Evolutionary conservation across 1,140 invertebrate genomes (phyloP).

Genomic region (Nebria ingens): DNA sequence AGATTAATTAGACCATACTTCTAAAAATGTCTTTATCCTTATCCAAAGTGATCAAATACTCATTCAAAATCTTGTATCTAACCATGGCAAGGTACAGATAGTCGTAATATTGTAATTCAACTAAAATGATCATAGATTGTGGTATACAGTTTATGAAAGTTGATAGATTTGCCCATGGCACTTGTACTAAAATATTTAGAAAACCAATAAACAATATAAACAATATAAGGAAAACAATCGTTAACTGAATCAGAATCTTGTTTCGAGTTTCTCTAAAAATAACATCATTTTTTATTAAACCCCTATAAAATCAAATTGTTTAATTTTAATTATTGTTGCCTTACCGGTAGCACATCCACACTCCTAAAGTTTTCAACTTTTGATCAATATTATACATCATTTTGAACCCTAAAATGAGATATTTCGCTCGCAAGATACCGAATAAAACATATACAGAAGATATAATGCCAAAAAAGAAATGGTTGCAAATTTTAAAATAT

Average conservation of each 20-base stretch:
- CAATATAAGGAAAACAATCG: constrained; percentile 2
- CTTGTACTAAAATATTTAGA: neutral
- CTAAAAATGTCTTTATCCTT: too few species aligned
- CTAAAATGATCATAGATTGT: constrained; percentile 2
- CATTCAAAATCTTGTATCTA: constrained; percentile 18
- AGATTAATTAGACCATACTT: too few species aligned
- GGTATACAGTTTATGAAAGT: neutral
- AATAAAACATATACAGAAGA: constrained; percentile 12
- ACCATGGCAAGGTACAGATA: constrained; percentile 13
- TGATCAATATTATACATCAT: constrained; percentile 18
- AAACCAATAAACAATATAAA: neutral
- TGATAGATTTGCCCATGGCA: neutral
- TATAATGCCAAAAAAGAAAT: constrained; percentile 5
- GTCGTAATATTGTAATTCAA: constrained; percentile 17
- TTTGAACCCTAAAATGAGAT: constrained; percentile 16
- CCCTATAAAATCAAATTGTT: too few species aligned
- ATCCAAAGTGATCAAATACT: constrained; percentile 17
- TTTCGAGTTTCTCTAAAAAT: constrained; percentile 13
- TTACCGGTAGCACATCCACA: constrained; percentile 18
- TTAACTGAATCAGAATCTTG: constrained; percentile 11
- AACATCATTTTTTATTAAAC: neutral
- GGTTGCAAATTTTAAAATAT: neutral
- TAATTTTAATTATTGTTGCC: too few species aligned
- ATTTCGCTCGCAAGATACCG: constrained; percentile 7
- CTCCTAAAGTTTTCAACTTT: constrained; percentile 15